A percentile compares a stretch with the other conserved stretches of the same genome.
phyloP scores from a whole-genome alignment of 2,113 vertebrate species.

The Amia ocellicauda region DNA sequence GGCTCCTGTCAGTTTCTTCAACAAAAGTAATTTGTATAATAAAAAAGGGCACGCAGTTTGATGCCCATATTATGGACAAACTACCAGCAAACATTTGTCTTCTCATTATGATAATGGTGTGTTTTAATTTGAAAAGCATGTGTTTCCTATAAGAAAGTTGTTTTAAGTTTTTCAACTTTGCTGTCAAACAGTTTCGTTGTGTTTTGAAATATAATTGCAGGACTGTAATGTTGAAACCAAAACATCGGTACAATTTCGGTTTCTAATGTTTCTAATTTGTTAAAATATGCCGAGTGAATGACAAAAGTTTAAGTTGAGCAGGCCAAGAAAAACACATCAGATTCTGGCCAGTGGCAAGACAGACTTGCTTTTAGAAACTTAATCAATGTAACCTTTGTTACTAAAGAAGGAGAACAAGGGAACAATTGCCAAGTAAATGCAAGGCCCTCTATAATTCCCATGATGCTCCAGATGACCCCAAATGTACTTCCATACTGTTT shows the following conservation, averaged over 20 bases:
- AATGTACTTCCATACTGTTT: not conserved
- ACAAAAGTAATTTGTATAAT: conserved; percentile 62
- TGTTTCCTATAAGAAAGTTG: conserved; percentile 75
- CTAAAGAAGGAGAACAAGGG: conserved; percentile 37
- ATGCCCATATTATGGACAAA: conserved; percentile 48
- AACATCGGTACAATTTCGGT: conserved; percentile 61
- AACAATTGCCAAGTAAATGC: conserved; percentile 30
- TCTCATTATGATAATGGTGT: conserved; percentile 62
- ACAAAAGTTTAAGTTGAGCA: conserved; percentile 54
- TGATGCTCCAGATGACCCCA: conserved; percentile 6
- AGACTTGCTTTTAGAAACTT: conserved; percentile 62
- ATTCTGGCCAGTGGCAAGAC: conserved; percentile 50
- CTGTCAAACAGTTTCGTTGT: conserved; percentile 67
- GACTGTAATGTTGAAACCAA: conserved; percentile 64
- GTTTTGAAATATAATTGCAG: conserved; percentile 70
- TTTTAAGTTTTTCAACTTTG: conserved; percentile 63
- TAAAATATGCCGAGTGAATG: conserved; percentile 63
- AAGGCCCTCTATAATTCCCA: conserved; percentile 19
- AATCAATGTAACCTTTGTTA: conserved; percentile 73
- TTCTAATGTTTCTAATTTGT: conserved; percentile 74
- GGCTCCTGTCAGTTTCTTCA: conserved; percentile 52
- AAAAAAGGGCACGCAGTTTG: conserved; percentile 25
- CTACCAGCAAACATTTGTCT: conserved; percentile 46
- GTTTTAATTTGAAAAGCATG: conserved; percentile 67
- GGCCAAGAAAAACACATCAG: conserved; percentile 72